These are phyloP conservation scores for Prorops nasuta DNA, from an alignment of 1,140 invertebrate species.

Conservation along the genomic window DNA sequence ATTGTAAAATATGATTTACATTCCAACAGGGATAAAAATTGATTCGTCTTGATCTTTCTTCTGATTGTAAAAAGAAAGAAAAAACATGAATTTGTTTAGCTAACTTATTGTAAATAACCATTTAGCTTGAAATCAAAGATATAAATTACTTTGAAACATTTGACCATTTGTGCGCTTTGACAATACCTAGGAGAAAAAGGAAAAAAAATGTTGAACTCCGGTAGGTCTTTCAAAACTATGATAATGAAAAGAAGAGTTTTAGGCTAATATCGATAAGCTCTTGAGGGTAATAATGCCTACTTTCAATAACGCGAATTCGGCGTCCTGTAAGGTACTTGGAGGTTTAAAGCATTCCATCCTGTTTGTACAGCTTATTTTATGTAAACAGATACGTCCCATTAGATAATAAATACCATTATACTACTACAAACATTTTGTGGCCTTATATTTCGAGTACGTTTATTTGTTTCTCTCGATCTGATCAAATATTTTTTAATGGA, in stretches of 20 bases:
- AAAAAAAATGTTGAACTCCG: conserved; percentile 2
- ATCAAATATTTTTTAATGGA: no score
- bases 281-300: no score
- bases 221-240: conserved; percentile 14
- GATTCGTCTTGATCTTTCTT: conserved; percentile 25
- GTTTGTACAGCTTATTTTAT: conserved; percentile 37
- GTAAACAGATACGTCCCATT: conserved; percentile 33
- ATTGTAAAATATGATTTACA: no score
- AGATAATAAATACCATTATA: conserved; percentile 33
- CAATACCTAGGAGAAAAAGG: conserved; percentile 13
- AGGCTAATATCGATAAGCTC: no score
- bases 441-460: conserved; percentile 22
- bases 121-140: conserved; percentile 13
- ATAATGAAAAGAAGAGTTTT: conserved; percentile 4
- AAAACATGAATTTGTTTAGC: conserved; percentile 9
- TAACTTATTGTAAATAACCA: conserved; percentile 14
- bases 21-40: no score
- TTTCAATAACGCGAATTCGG: no score
- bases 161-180: conserved; percentile 19
- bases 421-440: conserved; percentile 29
- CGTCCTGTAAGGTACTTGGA: neutral
- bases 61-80: conserved; percentile 10
- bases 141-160: conserved; percentile 15
- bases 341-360: conserved; percentile 35
- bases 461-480: no score